Base-by-base conservation (phyloP, 2,113 vertebrate species). In the Probosciger aterrimus region DNA sequence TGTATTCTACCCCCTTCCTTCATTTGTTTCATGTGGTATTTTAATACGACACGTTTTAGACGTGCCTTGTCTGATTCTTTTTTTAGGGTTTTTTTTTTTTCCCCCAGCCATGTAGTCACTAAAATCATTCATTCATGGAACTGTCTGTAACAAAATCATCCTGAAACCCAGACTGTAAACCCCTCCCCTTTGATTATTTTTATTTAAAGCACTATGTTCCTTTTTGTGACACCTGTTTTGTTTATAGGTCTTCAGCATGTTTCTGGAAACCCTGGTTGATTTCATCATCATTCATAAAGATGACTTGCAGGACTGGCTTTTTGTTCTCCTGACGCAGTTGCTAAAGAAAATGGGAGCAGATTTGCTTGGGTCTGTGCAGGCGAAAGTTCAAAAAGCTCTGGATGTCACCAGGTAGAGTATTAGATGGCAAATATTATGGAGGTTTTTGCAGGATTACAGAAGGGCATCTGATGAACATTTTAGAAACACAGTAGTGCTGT, bases 331-430 rank as follows among this genome's bases (percentile, higher is more conserved):
- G 94, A 99, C 99, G 33, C 99, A 99, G 97, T 97, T 99, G 88
- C 98, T 99, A 57, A 99, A 99, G 98, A 99, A 99, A 96, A 99
- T 99, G 99, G 99, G 99, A 19, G 99, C 99, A 37, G 99, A 99
- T 97, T 98, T 99, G 94, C 97, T 99, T 86, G 99, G 99, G 84
- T 99, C 99, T 39, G 99, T 99, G 76, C 99, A 99, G 96, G 99
- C 99, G 13, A 99, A 99, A 97, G 99, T 99, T 91, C 99, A 99
- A 90, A 99, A 99, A 96, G 99, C 99, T 88, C 98, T 99, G 91
- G 99, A 99, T 93, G 90, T 99, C 96, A 99, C 99, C 79, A 99
- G 99, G 99, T 99, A 92, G 91, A 96, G 81, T 91, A 81, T 18
- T 11, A 1, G 20, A 46, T 80, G 52, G 28, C 44, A 80, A 53